Percentiles rank a stretch among this genome's conserved stretches.
Conservation (phyloP, 2,797 vertebrate genomes). For the Lacerta agilis region DNA sequence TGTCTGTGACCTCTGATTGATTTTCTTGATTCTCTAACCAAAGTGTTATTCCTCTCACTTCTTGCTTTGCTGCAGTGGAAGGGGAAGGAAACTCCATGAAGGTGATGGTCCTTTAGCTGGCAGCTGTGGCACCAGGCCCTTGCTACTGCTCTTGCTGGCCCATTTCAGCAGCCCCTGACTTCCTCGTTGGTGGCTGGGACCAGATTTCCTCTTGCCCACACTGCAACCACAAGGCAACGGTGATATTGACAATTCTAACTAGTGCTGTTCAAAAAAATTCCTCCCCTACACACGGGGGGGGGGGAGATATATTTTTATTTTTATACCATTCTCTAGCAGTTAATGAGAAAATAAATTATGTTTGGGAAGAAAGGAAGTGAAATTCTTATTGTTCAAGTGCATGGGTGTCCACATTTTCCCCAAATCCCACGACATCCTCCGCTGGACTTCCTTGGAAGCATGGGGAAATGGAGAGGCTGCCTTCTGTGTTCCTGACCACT, state of each 20-base stretch:
- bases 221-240: background rate
- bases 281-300: no score
- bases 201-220: no score
- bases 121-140: background rate
- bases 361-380: no score
- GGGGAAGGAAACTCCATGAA: background rate
- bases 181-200: background rate
- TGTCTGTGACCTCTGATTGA: background rate
- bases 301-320: no score
- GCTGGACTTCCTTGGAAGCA: no score
- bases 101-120: background rate
- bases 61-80: background rate
- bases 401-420: no score
- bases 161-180: background rate
- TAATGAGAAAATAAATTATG: no score
- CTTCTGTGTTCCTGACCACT: no score
- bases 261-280: background rate
- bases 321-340: no score
- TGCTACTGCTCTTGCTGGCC: background rate
- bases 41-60: background rate
- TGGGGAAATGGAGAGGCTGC: no score
- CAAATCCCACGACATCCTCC: no score
- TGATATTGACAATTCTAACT: background rate
- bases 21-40: background rate
- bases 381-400: no score